Evolutionary conservation across 2,113 vertebrate species (phyloP), one percentile per base, ranked within the genome.

Genomic region (Columba janthina): DNA sequence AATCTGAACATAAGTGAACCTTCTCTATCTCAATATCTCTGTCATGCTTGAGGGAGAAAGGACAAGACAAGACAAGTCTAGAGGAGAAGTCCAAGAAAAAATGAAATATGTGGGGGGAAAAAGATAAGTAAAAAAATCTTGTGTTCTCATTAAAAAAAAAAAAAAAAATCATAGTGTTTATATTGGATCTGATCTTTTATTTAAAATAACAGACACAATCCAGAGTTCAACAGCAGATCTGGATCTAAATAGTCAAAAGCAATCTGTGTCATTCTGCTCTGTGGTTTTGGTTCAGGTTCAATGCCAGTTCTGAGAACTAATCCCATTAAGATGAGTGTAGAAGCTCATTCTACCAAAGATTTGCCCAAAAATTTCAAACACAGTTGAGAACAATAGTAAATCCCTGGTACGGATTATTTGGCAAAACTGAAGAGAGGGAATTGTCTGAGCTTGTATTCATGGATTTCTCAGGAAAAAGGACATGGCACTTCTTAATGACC

Each of bases 241-340:
- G 51, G 61, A 74, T 54, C 36, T 79, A 84, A 79, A 56, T 13
- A 88, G 44, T 25, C 60, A 71, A 94, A 88, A 91, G 11, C 32
- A 93, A 48, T 74, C 46, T 80, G 13, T 40, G 40, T 69, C 85
- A 32, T 42, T 92, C 75, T 90, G 56, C 38, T 78, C n/a, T 81
- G 61, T 67, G 84, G 76, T 78, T 96, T 93, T 84, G 10, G 53
- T 90, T 84, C 64, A 80, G 21, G 29, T 85, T 90, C 65, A 96
- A 17, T 54, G 51, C 13, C 51, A 92, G 64, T 80, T 92, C 58
- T 78, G 51, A 88, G 34, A 83, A 34, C 38, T 85, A 56, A 67
- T 83, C 46, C 92, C 40, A 78, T 91, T 93, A 91, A 50, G 6
- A 54, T 62, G 34, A 86, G 44, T 18, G 22, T 38, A 46, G 25